phyloP scores from a whole-genome alignment of 1,140 invertebrate species.

The Batillaria attramentaria region DNA sequence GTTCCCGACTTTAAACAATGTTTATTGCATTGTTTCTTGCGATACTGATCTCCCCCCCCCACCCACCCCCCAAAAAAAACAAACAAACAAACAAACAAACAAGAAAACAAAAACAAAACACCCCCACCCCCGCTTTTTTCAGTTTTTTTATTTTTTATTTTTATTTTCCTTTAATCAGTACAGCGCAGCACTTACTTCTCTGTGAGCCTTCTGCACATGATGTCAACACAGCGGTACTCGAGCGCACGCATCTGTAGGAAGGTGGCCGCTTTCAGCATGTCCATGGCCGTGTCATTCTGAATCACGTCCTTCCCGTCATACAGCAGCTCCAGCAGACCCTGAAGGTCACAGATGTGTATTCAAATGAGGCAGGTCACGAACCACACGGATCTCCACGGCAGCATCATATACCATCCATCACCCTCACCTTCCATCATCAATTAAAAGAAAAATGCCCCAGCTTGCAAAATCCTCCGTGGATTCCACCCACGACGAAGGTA shows the following conservation, averaged over 20 bases:
- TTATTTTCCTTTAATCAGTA: neutral
- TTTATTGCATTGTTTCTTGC: neutral
- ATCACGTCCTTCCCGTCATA: conserved; percentile 33
- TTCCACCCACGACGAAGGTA: too few relatives aligned
- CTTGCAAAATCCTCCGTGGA: too few relatives aligned
- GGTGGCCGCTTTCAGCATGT: conserved; percentile 26
- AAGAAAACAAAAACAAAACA: too few relatives aligned
- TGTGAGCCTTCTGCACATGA: neutral
- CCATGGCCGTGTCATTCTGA: neutral
- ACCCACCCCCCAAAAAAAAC: too few relatives aligned
- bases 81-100: too few relatives aligned
- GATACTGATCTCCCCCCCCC: neutral
- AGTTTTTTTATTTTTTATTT: neutral
- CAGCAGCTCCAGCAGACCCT: conserved; percentile 18
- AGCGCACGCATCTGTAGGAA: conserved; percentile 22
- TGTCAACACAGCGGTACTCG: conserved; percentile 23
- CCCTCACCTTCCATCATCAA: too few relatives aligned
- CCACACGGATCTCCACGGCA: too few relatives aligned
- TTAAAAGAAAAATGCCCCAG: too few relatives aligned
- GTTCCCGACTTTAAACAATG: too few relatives aligned
- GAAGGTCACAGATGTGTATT: too few relatives aligned
- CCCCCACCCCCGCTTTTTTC: neutral
- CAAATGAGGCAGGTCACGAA: too few relatives aligned
- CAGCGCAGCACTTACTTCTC: neutral
- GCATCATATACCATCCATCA: too few relatives aligned